Percentiles rank a stretch among this genome's conserved stretches.
These are phyloP conservation scores for Solen grandis DNA, from an alignment of 1,140 invertebrate species.

Conservation along the genomic window DNA sequence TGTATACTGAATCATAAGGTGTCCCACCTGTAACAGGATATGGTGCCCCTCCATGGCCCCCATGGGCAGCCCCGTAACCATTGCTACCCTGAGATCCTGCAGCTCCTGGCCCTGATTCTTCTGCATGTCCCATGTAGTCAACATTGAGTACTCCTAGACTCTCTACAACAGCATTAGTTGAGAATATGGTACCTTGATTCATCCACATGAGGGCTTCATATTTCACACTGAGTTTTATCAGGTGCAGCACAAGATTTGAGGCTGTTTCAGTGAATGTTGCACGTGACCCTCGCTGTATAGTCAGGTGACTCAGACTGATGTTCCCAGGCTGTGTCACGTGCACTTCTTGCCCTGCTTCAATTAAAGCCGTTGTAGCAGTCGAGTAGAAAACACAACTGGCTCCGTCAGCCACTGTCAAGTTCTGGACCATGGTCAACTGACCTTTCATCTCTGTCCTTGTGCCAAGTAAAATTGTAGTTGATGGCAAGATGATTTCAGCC, in stretches of 20 bases:
- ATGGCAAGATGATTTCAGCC: constrained; percentile 68
- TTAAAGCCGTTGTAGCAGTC: constrained; percentile 70
- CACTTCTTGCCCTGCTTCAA: constrained; percentile 63
- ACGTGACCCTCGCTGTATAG: constrained; percentile 68
- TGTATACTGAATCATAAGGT: constrained; percentile 67
- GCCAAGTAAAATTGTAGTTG: constrained; percentile 71
- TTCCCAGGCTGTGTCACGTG: constrained; percentile 69
- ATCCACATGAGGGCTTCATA: constrained; percentile 66
- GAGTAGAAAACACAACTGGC: constrained; percentile 65
- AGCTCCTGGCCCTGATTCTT: constrained; percentile 56
- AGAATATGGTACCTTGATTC: constrained; percentile 67
- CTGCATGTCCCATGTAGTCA: constrained; percentile 61
- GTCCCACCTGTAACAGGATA: constrained; percentile 61
- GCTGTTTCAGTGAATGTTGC: constrained; percentile 60
- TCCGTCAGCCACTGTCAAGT: constrained; percentile 71
- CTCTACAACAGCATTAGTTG: constrained; percentile 67
- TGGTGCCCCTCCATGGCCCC: constrained; percentile 71
- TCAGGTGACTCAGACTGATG: constrained; percentile 65
- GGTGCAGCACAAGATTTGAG: constrained; percentile 59
- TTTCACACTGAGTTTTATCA: constrained; percentile 66
- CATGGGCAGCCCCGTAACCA: constrained; percentile 70
- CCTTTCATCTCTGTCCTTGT: constrained; percentile 68
- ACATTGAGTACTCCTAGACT: constrained; percentile 65
- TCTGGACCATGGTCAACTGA: constrained; percentile 69
- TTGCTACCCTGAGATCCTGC: constrained; percentile 52